Conservation (phyloP, 2,113 vertebrate genomes). For the Sarotherodon lohbergeri region DNA sequence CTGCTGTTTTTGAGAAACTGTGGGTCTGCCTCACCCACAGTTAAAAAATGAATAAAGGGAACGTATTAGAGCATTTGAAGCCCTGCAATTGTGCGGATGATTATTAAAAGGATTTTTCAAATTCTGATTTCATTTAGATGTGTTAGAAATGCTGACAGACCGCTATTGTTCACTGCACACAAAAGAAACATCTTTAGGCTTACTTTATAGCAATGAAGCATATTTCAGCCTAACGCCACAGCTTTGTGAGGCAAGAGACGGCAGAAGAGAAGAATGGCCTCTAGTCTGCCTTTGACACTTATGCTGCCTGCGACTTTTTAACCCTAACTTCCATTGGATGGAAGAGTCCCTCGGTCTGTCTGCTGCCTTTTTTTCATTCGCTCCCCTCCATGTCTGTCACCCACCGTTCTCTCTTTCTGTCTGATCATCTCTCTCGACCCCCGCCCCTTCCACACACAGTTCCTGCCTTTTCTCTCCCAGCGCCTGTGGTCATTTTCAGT, state of each 20-base stretch:
- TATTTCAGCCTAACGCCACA: constrained; percentile 34
- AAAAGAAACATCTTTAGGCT: background rate
- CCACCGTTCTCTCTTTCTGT: constrained; percentile 25
- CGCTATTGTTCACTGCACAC: background rate
- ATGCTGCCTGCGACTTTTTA: constrained; percentile 60
- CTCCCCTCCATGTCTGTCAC: constrained; percentile 6
- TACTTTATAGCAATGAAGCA: background rate
- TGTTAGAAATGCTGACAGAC: background rate
- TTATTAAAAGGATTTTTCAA: constrained; percentile 44
- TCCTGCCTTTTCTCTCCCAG: constrained; percentile 26
- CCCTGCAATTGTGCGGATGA: background rate
- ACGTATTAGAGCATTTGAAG: background rate
- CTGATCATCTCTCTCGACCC: constrained; percentile 33
- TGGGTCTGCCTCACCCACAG: background rate
- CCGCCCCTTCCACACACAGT: constrained; percentile 4
- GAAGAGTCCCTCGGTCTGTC: background rate
- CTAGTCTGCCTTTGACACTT: constrained; percentile 49
- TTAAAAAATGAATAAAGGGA: background rate
- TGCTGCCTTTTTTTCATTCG: constrained; percentile 16
- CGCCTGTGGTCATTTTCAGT: constrained; percentile 55
- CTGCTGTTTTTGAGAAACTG: background rate
- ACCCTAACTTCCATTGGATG: constrained; percentile 50
- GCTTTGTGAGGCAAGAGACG: constrained; percentile 24
- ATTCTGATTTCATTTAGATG: constrained; percentile 1
- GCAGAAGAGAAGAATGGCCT: constrained; percentile 36